Conservation (phyloP, 1,140 invertebrate genomes). For the Protaetia brevitarsis region DNA sequence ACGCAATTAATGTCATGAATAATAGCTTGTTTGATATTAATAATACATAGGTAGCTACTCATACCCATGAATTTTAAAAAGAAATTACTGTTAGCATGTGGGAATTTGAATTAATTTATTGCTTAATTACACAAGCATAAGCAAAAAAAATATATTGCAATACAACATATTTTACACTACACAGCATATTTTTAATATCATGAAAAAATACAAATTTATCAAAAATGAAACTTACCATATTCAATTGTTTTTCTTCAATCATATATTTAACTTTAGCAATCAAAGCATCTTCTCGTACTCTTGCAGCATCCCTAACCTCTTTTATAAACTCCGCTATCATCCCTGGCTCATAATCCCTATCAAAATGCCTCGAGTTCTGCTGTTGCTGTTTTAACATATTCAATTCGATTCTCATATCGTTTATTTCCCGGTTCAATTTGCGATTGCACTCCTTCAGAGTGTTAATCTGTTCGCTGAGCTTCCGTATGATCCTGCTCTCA, state of each 20-base stretch:
- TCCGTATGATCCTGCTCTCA: constrained; percentile 51
- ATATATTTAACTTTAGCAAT: constrained; percentile 58
- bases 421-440: constrained; percentile 55
- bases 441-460: constrained; percentile 53
- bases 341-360: constrained; percentile 67
- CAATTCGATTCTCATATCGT: constrained; percentile 54
- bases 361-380: constrained; percentile 46
- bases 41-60: no score
- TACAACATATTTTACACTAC: background rate
- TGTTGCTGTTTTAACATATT: constrained; percentile 51
- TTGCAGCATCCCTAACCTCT: constrained; percentile 71
- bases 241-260: constrained; percentile 57
- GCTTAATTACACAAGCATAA: background rate
- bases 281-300: constrained; percentile 67
- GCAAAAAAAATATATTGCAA: background rate
- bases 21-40: no score
- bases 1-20: no score
- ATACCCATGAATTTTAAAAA: no score
- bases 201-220: background rate
- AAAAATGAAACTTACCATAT: constrained; percentile 47
- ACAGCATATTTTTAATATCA: no score
- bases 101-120: background rate
- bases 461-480: constrained; percentile 54
- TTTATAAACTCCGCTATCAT: constrained; percentile 70
- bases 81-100: background rate